These are phyloP conservation scores for Paratilapia polleni DNA, from an alignment of 2,113 vertebrate species.

Conservation along the genomic window DNA sequence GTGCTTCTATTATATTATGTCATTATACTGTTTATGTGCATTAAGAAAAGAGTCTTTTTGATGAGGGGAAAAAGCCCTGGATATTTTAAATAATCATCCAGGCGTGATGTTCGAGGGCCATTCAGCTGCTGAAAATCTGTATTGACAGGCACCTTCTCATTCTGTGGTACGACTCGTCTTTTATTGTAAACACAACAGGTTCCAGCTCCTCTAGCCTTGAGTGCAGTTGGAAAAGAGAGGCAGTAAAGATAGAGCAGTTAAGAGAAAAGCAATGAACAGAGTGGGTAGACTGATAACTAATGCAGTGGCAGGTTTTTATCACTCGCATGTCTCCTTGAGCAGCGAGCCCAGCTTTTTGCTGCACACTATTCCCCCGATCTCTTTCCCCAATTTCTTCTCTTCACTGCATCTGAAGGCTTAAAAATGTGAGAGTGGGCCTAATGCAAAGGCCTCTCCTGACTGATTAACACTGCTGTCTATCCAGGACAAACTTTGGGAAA, in stretches of 20 bases:
- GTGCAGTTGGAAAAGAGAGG: neutral
- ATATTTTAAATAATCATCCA: neutral
- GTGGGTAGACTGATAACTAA: slow-evolving; percentile 31
- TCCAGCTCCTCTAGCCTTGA: neutral
- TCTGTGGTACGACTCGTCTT: neutral
- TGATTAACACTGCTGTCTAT: slow-evolving; percentile 18
- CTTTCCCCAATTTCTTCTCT: neutral
- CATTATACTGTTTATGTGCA: slow-evolving; percentile 40
- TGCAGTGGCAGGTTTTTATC: slow-evolving; percentile 38
- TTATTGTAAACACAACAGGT: slow-evolving; percentile 12
- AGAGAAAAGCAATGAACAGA: slow-evolving; percentile 15
- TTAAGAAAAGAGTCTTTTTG: neutral
- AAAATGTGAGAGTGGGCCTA: neutral
- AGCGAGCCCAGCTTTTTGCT: neutral
- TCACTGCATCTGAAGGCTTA: rapidly evolving
- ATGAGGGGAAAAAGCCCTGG: neutral
- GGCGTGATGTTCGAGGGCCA: neutral
- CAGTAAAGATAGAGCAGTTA: slow-evolving; percentile 2
- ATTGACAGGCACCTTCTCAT: neutral
- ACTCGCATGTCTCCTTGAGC: neutral
- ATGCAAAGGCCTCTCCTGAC: neutral
- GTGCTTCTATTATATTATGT: slow-evolving; percentile 41
- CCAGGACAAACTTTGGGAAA: slow-evolving; percentile 4
- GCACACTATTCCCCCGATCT: neutral
- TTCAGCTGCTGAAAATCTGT: neutral